These are phyloP conservation scores for Crotalus helleri DNA, from an alignment of 2,113 vertebrate species.

Conservation along the genomic window DNA sequence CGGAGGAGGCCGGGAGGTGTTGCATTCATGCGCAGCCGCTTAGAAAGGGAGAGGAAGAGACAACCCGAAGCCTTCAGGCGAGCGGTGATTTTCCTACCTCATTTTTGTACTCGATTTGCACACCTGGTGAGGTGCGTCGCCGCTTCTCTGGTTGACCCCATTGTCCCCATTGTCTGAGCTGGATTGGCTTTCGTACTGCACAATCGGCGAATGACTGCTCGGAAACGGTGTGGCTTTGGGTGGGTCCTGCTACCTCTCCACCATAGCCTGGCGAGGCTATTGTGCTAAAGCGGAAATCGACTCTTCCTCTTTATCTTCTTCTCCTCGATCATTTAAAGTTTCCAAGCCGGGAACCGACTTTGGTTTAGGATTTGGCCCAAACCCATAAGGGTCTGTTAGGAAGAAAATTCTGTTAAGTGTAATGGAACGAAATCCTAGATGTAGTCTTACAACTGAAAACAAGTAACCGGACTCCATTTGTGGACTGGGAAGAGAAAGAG, in stretches of 20 bases:
- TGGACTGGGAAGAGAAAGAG: not conserved
- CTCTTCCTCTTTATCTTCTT: not conserved
- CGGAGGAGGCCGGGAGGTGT: not conserved
- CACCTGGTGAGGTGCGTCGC: not conserved
- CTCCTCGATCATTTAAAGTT: not conserved
- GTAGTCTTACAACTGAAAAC: not conserved
- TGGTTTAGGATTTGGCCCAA: not conserved
- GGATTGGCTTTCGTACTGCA: not conserved
- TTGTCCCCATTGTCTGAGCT: not conserved
- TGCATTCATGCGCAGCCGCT: not conserved
- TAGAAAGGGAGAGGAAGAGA: not conserved
- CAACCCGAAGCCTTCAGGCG: not conserved
- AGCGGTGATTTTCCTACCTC: too few relatives aligned
- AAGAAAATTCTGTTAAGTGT: not conserved
- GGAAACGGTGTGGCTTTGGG: not conserved
- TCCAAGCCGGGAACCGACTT: not conserved
- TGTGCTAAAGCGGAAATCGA: not conserved
- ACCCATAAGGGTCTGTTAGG: not conserved
- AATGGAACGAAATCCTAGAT: not conserved
- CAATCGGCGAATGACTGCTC: not conserved
- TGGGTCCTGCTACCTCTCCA: not conserved
- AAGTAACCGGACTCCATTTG: not conserved
- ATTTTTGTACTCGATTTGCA: not conserved
- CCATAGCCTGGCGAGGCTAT: not conserved
- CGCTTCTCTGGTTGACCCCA: not conserved